Conservation (phyloP, 2,797 vertebrate genomes). For the Poeciliopsis presidionis region DNA sequence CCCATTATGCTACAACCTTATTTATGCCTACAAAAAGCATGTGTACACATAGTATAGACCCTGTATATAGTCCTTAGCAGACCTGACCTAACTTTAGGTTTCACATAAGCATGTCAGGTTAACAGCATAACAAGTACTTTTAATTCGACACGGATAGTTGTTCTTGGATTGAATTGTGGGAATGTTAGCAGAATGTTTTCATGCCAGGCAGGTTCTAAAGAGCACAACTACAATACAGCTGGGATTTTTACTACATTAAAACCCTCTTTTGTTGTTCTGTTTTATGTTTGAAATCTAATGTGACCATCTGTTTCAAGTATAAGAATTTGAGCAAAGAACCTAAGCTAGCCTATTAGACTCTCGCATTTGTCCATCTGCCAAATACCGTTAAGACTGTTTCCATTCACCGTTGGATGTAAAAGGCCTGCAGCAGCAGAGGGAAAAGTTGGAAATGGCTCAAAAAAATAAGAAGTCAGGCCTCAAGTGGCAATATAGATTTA, state of each 20-base stretch:
- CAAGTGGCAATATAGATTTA: conserved; percentile 2
- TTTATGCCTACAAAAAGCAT: background rate
- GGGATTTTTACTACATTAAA: background rate
- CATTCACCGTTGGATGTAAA: background rate
- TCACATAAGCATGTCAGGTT: background rate
- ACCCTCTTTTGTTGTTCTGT: background rate
- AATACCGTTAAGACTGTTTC: background rate
- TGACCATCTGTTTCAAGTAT: conserved; percentile 3
- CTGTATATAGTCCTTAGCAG: background rate
- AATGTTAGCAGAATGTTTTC: background rate
- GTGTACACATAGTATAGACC: background rate
- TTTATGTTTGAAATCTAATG: background rate
- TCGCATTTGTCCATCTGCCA: conserved; percentile 1
- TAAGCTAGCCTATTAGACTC: background rate
- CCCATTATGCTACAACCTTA: background rate
- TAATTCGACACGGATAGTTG: background rate
- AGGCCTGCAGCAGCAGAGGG: background rate
- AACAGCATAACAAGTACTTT: background rate
- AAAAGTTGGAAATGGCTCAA: background rate
- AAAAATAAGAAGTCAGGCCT: background rate
- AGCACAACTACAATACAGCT: background rate
- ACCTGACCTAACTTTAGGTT: background rate
- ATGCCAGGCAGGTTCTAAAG: background rate
- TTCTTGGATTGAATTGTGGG: background rate
- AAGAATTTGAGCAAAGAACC: background rate